These are phyloP conservation scores for Tipula helvola DNA, from an alignment of 2,888 invertebrate species.

Conservation along the genomic window DNA sequence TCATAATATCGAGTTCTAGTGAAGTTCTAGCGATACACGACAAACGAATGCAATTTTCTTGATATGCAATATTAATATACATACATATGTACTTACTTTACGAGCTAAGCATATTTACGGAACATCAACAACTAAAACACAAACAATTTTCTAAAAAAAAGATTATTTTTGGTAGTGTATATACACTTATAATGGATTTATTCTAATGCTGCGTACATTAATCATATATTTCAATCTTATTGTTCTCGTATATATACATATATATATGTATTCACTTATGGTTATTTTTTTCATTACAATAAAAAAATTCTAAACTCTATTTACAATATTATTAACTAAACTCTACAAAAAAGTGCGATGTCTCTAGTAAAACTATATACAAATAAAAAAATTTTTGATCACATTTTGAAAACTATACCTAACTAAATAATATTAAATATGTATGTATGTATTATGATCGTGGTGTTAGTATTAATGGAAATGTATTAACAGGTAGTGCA, in stretches of 20 bases:
- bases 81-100: too few relatives aligned
- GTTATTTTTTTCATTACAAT: neutral
- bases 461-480: constrained; percentile 46
- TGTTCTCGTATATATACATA: neutral
- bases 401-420: neutral
- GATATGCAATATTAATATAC: too few relatives aligned
- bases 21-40: too few relatives aligned
- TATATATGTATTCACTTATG: neutral
- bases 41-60: too few relatives aligned
- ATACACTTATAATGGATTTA: neutral
- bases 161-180: neutral
- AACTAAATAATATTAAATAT: neutral
- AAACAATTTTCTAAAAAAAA: neutral
- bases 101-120: too few relatives aligned
- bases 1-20: too few relatives aligned
- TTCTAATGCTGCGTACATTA: neutral
- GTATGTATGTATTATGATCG: constrained; percentile 22
- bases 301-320: neutral
- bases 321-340: neutral
- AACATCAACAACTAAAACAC: neutral
- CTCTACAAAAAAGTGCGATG: neutral
- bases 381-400: neutral
- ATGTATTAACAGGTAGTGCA: constrained; percentile 61
- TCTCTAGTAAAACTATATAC: neutral
- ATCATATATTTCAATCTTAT: neutral